Base-by-base conservation (phyloP, 2,888 invertebrate genomes). In the Clepsis dumicolana region DNA sequence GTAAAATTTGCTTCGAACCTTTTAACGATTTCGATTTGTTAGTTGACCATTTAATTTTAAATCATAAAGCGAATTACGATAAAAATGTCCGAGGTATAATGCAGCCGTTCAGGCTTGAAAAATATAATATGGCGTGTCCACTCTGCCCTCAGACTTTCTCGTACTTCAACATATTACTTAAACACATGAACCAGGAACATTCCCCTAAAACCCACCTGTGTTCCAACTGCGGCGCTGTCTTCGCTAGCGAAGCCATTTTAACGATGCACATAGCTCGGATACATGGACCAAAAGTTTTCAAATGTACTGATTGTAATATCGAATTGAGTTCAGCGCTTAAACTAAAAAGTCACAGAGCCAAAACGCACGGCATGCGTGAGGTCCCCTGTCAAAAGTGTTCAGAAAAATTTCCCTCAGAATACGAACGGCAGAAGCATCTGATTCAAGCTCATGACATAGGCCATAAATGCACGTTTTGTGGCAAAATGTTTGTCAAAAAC, bases 391-490 rank as follows among this genome's bases (percentile, higher is more conserved):
- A 66, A 12, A 57, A 67, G 53, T 75, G 75, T 16, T 44, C 68
- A 14, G 75, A 75, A 41, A 72, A 69, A 18, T 75, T 75, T 59
- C 59, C 71, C 0, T 67, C 71, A 0, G 69, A 70, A 16, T 75
- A 75, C 60, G 70, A 65, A 18, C 59, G 66, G 21, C 63, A 70
- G 10, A 72, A 72, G 53, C 74, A 75, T 41, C 25, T 72, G 29
- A 71, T 73, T 3, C 62, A 65, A 57, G 71, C 65, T 0, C 74
- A 75, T 44, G 68, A 73, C 35, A 66, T 73, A n/a, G 73, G 73
- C 2, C 71, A 73, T 32, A 72, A 71, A 59, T 75, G 74, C 41
- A 29, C 72, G 12, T 70, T 66, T 38, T 80, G 81, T 65, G 65
- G 65, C 16, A 73, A 73, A 50, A 69, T 72, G 64, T 80, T 79